A percentile compares a stretch with the other conserved stretches of the same genome.
phyloP scores from a whole-genome alignment of 1,140 invertebrate species.

The Rhagoletis pomonella region DNA sequence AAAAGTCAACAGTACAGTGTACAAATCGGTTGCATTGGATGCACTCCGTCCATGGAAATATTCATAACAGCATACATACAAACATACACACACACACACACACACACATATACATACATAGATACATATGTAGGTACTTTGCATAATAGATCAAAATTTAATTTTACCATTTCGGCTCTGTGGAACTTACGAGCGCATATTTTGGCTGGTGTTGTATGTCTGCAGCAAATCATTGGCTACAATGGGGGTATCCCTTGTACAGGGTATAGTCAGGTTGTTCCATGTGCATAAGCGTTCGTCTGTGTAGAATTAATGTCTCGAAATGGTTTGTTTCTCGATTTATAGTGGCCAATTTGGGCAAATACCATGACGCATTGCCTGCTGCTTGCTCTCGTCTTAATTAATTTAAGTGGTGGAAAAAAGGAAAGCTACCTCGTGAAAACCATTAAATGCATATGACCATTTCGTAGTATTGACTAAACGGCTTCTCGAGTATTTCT shows the following conservation, averaged over 20 bases:
- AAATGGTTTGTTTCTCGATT: slow-evolving; percentile 13
- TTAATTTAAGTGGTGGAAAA: neutral
- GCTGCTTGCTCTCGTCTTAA: neutral
- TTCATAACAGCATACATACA: no score
- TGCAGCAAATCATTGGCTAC: neutral
- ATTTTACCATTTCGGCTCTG: slow-evolving; percentile 35
- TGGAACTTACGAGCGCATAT: neutral
- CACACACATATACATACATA: no score
- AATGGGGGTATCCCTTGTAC: neutral
- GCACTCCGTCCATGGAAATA: neutral
- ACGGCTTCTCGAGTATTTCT: no score
- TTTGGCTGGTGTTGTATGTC: neutral
- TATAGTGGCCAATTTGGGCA: slow-evolving; percentile 18
- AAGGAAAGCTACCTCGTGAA: no score
- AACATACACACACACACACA: no score
- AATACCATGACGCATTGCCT: neutral
- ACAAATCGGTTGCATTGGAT: neutral
- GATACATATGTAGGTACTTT: neutral
- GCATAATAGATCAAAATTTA: slow-evolving; percentile 52
- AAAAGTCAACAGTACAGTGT: neutral
- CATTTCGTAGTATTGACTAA: no score
- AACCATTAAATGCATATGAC: no score
- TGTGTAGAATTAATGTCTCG: neutral
- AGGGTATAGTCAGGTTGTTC: neutral
- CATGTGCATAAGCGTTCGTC: neutral